Percentiles rank a stretch among this genome's conserved stretches.
phyloP scores from a whole-genome alignment of 2,113 vertebrate genomes.

The Halcyon senegalensis region DNA sequence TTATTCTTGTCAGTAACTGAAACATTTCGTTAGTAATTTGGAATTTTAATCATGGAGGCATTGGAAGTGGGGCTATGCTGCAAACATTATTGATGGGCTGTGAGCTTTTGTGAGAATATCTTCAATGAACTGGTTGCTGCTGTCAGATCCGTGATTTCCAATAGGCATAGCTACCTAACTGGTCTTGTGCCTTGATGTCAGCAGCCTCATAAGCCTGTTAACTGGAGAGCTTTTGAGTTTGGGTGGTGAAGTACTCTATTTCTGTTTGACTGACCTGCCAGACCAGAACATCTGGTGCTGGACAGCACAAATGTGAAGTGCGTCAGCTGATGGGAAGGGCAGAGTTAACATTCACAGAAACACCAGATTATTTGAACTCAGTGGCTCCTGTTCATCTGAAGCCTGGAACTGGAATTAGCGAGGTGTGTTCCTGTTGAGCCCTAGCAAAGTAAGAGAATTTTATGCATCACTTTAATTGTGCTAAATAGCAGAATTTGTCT shows the following conservation, averaged over 20 bases:
- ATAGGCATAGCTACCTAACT: neutral
- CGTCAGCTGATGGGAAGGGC: neutral
- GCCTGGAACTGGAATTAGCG: neutral
- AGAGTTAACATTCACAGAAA: neutral
- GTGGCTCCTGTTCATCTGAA: neutral
- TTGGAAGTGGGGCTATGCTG: neutral
- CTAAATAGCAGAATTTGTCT: neutral
- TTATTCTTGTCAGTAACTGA: neutral
- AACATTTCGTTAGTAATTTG: neutral
- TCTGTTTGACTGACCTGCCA: neutral
- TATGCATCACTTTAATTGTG: neutral
- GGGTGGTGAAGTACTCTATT: neutral
- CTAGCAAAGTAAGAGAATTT: neutral
- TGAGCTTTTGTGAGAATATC: neutral
- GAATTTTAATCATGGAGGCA: neutral
- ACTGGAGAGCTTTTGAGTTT: neutral
- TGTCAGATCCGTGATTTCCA: neutral
- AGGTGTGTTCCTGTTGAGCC: neutral
- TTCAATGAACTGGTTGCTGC: neutral
- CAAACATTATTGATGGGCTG: neutral
- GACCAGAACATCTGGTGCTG: neutral
- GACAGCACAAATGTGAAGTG: neutral
- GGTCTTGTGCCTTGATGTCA: neutral
- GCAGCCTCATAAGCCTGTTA: neutral
- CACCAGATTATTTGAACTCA: neutral